These are phyloP conservation scores for Rhinophrynus dorsalis DNA, from an alignment of 2,797 vertebrate genomes.

Conservation along the genomic window DNA sequence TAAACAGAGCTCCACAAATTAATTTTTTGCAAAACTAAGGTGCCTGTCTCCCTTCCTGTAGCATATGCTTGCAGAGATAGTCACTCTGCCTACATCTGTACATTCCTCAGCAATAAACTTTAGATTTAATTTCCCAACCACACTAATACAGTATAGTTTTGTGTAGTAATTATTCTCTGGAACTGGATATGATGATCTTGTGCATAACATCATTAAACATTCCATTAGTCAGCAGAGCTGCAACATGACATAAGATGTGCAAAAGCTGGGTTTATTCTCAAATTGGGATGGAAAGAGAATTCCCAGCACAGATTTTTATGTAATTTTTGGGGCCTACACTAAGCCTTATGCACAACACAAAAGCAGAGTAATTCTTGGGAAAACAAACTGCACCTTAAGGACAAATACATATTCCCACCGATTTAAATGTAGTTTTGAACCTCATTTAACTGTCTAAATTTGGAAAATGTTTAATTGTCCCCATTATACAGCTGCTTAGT, in stretches of 20 bases:
- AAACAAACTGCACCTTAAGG: too few relatives aligned
- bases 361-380: too few relatives aligned
- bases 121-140: conserved; percentile 1
- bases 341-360: too few relatives aligned
- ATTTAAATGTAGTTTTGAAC: too few relatives aligned
- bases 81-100: neutral
- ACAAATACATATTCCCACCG: too few relatives aligned
- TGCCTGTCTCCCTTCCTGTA: too few relatives aligned
- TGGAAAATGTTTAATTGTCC: too few relatives aligned
- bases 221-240: conserved; percentile 8
- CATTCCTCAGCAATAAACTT: neutral
- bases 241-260: neutral
- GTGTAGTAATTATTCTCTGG: conserved; percentile 7
- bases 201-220: conserved; percentile 18
- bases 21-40: too few relatives aligned
- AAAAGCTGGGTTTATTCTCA: neutral
- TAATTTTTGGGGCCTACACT: neutral
- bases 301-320: neutral
- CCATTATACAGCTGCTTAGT: too few relatives aligned
- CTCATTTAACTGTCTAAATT: too few relatives aligned
- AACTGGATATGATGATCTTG: conserved; percentile 13
- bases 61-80: neutral
- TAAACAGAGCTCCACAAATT: too few relatives aligned
- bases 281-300: neutral
- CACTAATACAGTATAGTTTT: conserved; percentile 9